phyloP scores from a whole-genome alignment of 1,140 invertebrate genomes.

The Aethina tumida region DNA sequence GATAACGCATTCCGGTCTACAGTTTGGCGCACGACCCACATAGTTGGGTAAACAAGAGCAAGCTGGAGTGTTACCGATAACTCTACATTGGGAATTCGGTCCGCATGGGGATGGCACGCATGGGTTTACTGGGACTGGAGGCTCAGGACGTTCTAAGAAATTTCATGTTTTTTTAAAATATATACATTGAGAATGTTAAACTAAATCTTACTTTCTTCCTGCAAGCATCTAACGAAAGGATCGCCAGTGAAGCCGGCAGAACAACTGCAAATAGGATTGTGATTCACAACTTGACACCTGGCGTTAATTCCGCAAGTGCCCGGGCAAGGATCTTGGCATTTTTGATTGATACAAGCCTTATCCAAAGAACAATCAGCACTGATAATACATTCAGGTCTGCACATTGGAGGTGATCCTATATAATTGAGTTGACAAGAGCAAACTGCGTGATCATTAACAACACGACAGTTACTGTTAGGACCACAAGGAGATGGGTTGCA shows the following conservation, averaged over 20 bases:
- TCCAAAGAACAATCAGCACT: conserved; percentile 49
- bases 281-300: conserved; percentile 56
- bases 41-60: conserved; percentile 51
- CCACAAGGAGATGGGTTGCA: conserved; percentile 65
- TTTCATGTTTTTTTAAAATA: conserved; percentile 1
- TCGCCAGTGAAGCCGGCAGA: conserved; percentile 56
- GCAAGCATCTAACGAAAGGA: conserved; percentile 57
- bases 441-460: conserved; percentile 46
- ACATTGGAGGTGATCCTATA: conserved; percentile 50
- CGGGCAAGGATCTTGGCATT: conserved; percentile 52
- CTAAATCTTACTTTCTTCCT: conserved; percentile 42
- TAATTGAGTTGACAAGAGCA: conserved; percentile 53
- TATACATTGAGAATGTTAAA: conserved; percentile 2
- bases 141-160: conserved; percentile 20
- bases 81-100: conserved; percentile 50
- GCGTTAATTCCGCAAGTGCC: conserved; percentile 58
- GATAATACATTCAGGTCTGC: conserved; percentile 51
- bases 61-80: conserved; percentile 44
- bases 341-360: conserved; percentile 48
- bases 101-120: conserved; percentile 57
- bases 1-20: conserved; percentile 55
- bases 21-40: conserved; percentile 49
- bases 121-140: conserved; percentile 40
- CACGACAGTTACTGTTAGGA: conserved; percentile 53
- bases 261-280: conserved; percentile 58